Evolutionary conservation across 1,140 invertebrate genomes (phyloP), one percentile per base, ranked within the genome.

Genomic region (Episyrphus balteatus): DNA sequence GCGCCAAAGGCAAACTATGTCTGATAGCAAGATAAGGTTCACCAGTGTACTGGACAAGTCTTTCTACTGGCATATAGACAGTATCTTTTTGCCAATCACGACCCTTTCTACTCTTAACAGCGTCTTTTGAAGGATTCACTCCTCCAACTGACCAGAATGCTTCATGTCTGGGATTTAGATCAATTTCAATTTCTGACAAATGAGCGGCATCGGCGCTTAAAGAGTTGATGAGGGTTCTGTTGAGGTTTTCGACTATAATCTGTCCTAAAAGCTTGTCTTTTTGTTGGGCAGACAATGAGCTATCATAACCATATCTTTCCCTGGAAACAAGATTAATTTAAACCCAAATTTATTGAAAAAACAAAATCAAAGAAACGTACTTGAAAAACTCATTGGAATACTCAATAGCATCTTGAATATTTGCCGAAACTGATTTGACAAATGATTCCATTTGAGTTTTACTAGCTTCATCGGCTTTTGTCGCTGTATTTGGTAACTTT

Each of bases 91-190:
- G 52, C 59, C 61, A 71, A n/a, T n/a, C n/a, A n/a, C n/a, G n/a
- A n/a, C n/a, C n/a, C n/a, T n/a, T n/a, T n/a, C n/a, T n/a, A n/a
- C 51, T 62, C 44, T 63, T 73, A 8, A 61, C 59, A 3, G 74
- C 55, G 53, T 58, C 57, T 37, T 60, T 48, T n/a, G 75, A 70
- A 1, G 77, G 73, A 53, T 78, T 61, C 51, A 85, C 55, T 7
- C 83, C 82, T 50, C 86, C 86, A 45, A 76, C 73, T 55, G 74
- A 75, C 88, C 88, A 90, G 63, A 84, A 50, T 84, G n/a, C n/a
- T n/a, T n/a, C n/a, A n/a, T n/a, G n/a, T n/a, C n/a, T n/a, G n/a
- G n/a, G n/a, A n/a, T n/a, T 76, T 59, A 75, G 72, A 66, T 90
- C 86, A 38, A 82, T 64, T 75, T 85, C 76, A 14, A 73, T 51